A percentile compares a stretch with the other conserved stretches of the same genome.
These are phyloP conservation scores for Pogonomyrmex barbatus DNA, from an alignment of 1,140 invertebrate species.

Conservation along the genomic window DNA sequence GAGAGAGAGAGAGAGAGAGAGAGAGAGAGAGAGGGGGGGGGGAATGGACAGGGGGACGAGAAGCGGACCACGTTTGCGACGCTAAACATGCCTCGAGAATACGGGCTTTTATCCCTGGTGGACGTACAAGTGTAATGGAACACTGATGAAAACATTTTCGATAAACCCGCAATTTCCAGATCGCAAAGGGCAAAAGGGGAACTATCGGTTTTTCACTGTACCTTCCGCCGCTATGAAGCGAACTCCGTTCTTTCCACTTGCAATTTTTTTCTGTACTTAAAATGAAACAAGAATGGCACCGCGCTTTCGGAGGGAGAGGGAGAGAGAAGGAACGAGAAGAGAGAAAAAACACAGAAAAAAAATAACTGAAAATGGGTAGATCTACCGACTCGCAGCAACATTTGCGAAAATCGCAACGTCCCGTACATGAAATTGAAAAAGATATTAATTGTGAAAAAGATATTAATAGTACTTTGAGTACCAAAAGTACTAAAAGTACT, in stretches of 20 bases:
- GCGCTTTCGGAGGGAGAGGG: slow-evolving; percentile 23
- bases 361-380: slow-evolving; percentile 4
- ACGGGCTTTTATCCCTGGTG: slow-evolving; percentile 21
- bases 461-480: not conserved
- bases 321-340: slow-evolving; percentile 36
- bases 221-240: slow-evolving; percentile 18
- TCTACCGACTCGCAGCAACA: not conserved
- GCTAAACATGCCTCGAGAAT: slow-evolving; percentile 28
- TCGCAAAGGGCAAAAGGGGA: slow-evolving; percentile 27
- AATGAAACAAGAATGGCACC: slow-evolving; percentile 52
- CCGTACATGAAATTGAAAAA: slow-evolving; percentile 19
- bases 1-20: not conserved
- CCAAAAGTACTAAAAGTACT: not conserved
- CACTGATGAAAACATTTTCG: slow-evolving; percentile 32
- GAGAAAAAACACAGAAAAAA: slow-evolving; percentile 3
- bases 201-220: slow-evolving; percentile 42
- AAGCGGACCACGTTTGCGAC: slow-evolving; percentile 22
- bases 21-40: not conserved
- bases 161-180: slow-evolving; percentile 52
- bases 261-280: slow-evolving; percentile 39
- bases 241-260: slow-evolving; percentile 2
- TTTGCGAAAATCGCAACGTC: not conserved
- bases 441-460: not conserved
- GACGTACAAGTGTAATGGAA: slow-evolving; percentile 30
- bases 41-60: not conserved